Evolutionary conservation across 2,113 vertebrate genomes (phyloP).

Genomic region (Astatotilapia flaviijosephi): DNA sequence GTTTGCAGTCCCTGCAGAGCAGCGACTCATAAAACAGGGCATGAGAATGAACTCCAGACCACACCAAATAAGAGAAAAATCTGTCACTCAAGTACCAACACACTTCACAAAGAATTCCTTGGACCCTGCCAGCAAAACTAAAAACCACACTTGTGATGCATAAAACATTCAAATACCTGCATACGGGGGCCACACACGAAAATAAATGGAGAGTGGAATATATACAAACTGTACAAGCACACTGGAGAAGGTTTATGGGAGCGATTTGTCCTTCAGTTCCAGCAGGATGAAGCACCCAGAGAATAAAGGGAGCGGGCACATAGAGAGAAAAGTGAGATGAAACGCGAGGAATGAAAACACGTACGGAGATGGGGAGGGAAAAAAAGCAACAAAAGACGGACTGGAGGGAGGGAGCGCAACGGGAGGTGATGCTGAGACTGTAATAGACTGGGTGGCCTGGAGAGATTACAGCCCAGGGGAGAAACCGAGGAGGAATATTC

Average conservation of each 20-base stretch:
- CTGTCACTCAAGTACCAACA: neutral
- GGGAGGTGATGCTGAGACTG: neutral
- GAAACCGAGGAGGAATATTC: neutral
- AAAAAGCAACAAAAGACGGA: neutral
- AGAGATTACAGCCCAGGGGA: slow-evolving; percentile 6
- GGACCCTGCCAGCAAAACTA: neutral
- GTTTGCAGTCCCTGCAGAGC: neutral
- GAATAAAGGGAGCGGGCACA: neutral
- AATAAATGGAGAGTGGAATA: neutral
- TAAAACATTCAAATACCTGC: neutral
- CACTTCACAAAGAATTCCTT: slow-evolving; percentile 1
- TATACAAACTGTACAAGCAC: neutral
- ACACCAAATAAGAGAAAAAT: slow-evolving; percentile 17
- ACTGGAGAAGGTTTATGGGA: neutral
- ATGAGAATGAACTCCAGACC: slow-evolving; percentile 7
- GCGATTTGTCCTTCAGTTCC: neutral
- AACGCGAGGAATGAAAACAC: neutral
- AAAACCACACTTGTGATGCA: neutral
- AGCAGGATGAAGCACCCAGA: neutral
- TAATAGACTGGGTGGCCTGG: neutral
- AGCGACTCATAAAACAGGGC: neutral
- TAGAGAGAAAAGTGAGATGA: neutral
- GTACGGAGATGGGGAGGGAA: neutral
- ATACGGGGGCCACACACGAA: neutral
- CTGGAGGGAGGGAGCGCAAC: neutral